These are phyloP conservation scores for Caloenas nicobarica DNA, from an alignment of 2,113 vertebrate species.

Conservation along the genomic window DNA sequence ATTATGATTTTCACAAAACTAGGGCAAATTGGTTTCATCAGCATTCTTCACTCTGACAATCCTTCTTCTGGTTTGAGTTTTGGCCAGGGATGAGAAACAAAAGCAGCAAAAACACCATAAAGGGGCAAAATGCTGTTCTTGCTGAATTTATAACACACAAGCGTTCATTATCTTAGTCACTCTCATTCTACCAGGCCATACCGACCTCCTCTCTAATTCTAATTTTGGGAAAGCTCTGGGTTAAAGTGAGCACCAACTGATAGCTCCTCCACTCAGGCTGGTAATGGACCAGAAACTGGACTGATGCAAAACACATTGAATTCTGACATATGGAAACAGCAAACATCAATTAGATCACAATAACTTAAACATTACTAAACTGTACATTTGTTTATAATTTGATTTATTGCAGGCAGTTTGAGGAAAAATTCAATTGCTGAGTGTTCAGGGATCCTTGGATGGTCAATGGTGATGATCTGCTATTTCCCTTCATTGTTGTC, in stretches of 20 bases:
- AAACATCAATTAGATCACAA: slow-evolving; percentile 35
- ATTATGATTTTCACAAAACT: background rate
- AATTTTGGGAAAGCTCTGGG: background rate
- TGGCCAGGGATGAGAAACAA: background rate
- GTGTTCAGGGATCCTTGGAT: background rate
- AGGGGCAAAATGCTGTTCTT: background rate
- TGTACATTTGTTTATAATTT: background rate
- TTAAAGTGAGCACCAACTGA: background rate
- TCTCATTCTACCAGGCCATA: background rate
- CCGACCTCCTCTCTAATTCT: background rate
- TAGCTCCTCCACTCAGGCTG: background rate
- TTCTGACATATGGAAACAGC: background rate
- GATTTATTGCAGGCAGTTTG: background rate
- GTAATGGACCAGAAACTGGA: background rate
- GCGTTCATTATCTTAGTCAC: background rate
- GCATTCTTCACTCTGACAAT: background rate
- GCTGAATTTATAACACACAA: background rate
- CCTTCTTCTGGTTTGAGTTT: background rate
- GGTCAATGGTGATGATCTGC: background rate
- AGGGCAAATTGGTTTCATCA: background rate
- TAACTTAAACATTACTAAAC: background rate
- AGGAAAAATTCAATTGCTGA: background rate
- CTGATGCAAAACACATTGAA: background rate
- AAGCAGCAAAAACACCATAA: background rate
- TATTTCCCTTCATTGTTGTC: background rate